These are phyloP conservation scores for Nettapus auritus DNA, from an alignment of 2,113 vertebrate genomes.

Conservation along the genomic window DNA sequence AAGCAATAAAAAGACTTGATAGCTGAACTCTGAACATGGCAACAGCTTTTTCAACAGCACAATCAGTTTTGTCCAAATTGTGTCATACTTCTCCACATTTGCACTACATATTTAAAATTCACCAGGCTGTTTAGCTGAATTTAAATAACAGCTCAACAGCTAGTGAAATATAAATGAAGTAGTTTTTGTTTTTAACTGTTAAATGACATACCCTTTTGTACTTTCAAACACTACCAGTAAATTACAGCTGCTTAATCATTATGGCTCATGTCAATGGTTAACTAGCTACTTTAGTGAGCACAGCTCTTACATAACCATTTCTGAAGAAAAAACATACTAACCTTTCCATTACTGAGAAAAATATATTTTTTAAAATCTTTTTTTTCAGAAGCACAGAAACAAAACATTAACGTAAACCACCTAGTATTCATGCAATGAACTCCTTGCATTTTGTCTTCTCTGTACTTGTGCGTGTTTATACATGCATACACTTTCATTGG, in stretches of 20 bases:
- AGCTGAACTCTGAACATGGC: background rate
- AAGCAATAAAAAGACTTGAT: background rate
- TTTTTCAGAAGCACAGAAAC: background rate
- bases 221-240: conserved; percentile 21
- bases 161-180: conserved; percentile 19
- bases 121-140: background rate
- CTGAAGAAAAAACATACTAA: background rate
- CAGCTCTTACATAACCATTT: background rate
- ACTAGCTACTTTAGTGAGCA: background rate
- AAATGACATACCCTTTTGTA: conserved; percentile 48
- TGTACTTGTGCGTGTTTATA: background rate
- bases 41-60: background rate
- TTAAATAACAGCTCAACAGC: background rate
- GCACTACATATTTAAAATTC: background rate
- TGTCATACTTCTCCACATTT: background rate
- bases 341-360: background rate
- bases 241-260: conserved; percentile 56
- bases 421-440: background rate
- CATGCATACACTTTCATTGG: background rate
- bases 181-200: conserved; percentile 35
- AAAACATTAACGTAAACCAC: background rate
- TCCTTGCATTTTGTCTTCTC: background rate
- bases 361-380: background rate
- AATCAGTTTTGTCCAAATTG: background rate
- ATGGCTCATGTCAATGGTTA: conserved; percentile 28